Conservation (phyloP, 2,888 invertebrate genomes). For the Sarcophaga caerulescens region DNA sequence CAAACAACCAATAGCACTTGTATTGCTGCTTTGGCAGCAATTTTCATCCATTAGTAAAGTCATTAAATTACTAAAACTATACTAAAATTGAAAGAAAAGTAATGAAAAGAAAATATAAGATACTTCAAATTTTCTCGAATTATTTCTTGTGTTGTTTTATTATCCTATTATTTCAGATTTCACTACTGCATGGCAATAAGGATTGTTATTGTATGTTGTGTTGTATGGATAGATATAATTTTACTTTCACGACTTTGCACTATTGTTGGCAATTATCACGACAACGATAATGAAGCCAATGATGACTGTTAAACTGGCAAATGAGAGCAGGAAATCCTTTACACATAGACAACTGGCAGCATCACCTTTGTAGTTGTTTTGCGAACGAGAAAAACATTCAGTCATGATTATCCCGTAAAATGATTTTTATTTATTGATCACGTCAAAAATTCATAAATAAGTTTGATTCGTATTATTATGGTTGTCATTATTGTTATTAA, state of each 20-base stretch:
- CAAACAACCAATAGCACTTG: not conserved
- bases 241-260: not conserved
- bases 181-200: not conserved
- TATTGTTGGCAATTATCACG: not conserved
- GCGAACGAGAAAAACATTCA: too few relatives aligned
- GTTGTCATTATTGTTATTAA: too few relatives aligned
- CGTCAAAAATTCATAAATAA: too few relatives aligned
- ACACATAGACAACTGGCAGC: not conserved
- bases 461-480: too few relatives aligned
- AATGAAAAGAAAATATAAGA: not conserved
- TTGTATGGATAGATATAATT: not conserved
- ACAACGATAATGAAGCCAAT: not conserved
- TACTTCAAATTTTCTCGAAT: not conserved
- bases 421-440: too few relatives aligned
- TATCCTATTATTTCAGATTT: not conserved
- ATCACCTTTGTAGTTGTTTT: not conserved
- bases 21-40: not conserved
- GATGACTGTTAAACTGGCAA: not conserved
- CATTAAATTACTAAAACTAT: not conserved
- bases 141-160: not conserved
- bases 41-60: not conserved
- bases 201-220: not conserved
- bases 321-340: not conserved
- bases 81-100: not conserved
- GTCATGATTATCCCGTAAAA: too few relatives aligned